Evolutionary conservation across 2,113 vertebrate species (phyloP), one percentile per base, ranked within the genome.

Genomic region (Tetrao urogallus): DNA sequence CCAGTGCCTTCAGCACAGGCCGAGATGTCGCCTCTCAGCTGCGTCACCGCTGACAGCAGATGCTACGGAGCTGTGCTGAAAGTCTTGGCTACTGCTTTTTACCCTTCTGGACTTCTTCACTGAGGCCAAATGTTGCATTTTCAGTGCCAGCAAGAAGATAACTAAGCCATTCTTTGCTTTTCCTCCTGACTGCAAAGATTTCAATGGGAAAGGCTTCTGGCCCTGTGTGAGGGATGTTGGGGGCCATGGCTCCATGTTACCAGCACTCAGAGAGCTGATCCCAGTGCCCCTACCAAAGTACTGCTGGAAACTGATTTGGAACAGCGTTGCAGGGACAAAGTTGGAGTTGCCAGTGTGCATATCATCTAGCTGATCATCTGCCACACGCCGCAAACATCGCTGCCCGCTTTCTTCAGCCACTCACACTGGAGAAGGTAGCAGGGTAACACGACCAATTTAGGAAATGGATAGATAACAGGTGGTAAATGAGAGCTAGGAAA

Each of bases 1-100:
- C 91, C 82, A 0, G 82, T 86, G 71, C 82, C 85, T 89, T 83
- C 58, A 78, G 89, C 69, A 15, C 47, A 69, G 90, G 72, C 87
- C 57, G 9, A 78, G 88, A 69, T 85, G 92, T 77, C 71, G 40
- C 86, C 85, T 87, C 78, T 91, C 89, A 79, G 91, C 85, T 12
- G 2, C 2, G 1, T 48, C 73, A 76, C 82, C 89, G 88, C 88
- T 91, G 88, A 38, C 93, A 82, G 91, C 89, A 89, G 69, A 75
- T 86, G 85, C 88, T 87, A 88, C 57, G 77, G 82, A 92, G 73
- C 91, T 94, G 5, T 93, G 85, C 79, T 89, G 4, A 45, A 86
- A 92, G 82, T 74, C 76, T 86, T 92, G 85, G 82, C 92, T 91
- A 40, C 72, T 83, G 82, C 73, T 94, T 67, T 86, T 92, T 65